Evolutionary conservation across 2,888 invertebrate genomes (phyloP).

Genomic region (Brenthis daphne): DNA sequence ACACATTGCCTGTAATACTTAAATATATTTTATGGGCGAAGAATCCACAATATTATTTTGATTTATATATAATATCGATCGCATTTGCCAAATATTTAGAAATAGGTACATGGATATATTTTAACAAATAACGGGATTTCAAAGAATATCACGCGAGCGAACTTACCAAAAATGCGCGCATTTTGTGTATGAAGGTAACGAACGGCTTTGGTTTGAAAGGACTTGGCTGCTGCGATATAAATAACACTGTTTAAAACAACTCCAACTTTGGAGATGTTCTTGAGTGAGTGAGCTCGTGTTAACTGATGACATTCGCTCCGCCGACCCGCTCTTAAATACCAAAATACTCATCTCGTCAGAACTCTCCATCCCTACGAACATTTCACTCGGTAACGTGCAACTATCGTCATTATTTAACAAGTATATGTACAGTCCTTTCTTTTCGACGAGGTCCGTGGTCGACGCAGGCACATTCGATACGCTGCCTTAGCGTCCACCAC

Average conservation of each 20-base stretch:
- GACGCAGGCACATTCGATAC: constrained; percentile 66
- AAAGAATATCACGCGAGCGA: constrained; percentile 48
- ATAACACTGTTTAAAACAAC: constrained; percentile 54
- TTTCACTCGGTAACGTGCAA: constrained; percentile 77
- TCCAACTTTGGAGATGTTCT: constrained; percentile 71
- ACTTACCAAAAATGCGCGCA: constrained; percentile 80
- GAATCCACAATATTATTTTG: neutral
- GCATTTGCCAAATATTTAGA: constrained; percentile 60
- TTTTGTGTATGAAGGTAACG: constrained; percentile 62
- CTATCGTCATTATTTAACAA: constrained; percentile 79
- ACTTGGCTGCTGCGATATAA: constrained; percentile 52
- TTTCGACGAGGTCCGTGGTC: constrained; percentile 68
- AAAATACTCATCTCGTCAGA: constrained; percentile 79
- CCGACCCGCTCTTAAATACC: constrained; percentile 79
- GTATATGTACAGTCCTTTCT: constrained; percentile 73
- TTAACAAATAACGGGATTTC: constrained; percentile 9
- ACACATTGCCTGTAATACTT: constrained; percentile 48
- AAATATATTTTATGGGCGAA: constrained; percentile 44
- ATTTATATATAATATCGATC: constrained; percentile 45
- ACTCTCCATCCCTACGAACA: constrained; percentile 79
- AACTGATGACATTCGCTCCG: constrained; percentile 80
- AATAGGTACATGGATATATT: constrained; percentile 24
- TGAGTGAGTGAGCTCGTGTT: constrained; percentile 69
- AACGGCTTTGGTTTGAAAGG: constrained; percentile 47
- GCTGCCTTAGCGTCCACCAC: constrained; percentile 63